Conservation (phyloP, 2,888 invertebrate species). For the Drosophila kuntzei region DNA sequence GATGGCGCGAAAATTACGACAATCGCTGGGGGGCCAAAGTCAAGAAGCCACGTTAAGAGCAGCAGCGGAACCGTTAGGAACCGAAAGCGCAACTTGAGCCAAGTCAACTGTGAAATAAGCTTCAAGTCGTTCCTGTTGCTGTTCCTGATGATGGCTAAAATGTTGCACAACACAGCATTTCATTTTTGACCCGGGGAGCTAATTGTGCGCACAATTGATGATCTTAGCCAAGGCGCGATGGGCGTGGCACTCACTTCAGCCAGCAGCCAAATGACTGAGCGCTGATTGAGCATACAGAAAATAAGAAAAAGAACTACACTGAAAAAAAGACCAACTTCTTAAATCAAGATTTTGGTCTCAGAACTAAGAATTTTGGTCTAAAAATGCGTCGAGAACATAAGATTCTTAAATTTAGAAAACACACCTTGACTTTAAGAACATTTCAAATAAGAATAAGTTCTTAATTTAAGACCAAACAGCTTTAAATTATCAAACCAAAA, state of each 20-base stretch:
- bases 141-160: conserved; percentile 54
- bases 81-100: conserved; percentile 48
- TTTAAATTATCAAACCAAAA: no score
- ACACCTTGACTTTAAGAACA: no score
- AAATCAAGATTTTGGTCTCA: no score
- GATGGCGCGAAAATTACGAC: conserved; percentile 83
- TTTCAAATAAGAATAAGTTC: no score
- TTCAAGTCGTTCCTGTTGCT: conserved; percentile 25
- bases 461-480: no score
- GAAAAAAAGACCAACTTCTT: no score
- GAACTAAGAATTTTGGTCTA: no score
- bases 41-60: conserved; percentile 57
- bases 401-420: no score
- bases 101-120: conserved; percentile 79
- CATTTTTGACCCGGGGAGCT: conserved; percentile 62
- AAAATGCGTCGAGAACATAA: no score
- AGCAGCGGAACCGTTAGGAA: conserved; percentile 66
- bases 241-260: conserved; percentile 55
- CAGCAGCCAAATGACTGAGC: conserved; percentile 50
- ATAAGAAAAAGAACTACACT: conserved; percentile 1
- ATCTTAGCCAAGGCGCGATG: conserved; percentile 43
- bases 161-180: conserved; percentile 50
- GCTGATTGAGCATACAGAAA: conserved; percentile 49
- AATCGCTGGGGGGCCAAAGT: conserved; percentile 68
- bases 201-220: conserved; percentile 73